These are phyloP conservation scores for Miniopterus natalensis DNA, from an alignment of 2,113 vertebrate genomes.

Conservation along the genomic window DNA sequence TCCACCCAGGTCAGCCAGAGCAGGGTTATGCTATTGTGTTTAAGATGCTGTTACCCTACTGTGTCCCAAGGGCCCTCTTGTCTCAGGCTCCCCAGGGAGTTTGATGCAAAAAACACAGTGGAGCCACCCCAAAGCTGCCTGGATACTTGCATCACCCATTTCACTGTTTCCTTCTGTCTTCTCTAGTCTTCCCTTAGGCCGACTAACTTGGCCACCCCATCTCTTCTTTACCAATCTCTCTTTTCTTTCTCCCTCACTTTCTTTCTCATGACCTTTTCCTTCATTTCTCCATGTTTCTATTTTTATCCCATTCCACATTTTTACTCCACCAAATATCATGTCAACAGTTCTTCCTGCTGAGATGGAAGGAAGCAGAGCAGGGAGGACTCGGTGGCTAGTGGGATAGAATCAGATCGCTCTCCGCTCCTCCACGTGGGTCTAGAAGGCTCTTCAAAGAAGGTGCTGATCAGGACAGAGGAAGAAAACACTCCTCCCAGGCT, in stretches of 20 bases:
- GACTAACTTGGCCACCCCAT: not conserved
- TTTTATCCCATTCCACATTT: not conserved
- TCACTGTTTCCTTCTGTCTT: not conserved
- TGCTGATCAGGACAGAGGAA: not conserved
- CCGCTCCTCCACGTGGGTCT: not conserved
- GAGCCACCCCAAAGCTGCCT: not conserved
- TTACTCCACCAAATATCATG: not conserved
- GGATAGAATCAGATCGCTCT: not conserved
- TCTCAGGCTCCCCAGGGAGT: not conserved
- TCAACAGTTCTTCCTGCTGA: not conserved
- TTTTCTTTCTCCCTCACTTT: not conserved
- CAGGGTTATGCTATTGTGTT: not conserved
- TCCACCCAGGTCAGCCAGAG: not conserved
- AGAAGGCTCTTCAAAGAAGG: not conserved
- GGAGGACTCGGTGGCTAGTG: not conserved
- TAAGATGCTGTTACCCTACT: not conserved
- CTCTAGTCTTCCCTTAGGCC: not conserved
- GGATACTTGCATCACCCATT: rapidly evolving
- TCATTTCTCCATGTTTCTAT: not conserved
- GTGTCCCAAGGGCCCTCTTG: not conserved
- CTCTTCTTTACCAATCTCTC: not conserved
- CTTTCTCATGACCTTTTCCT: not conserved
- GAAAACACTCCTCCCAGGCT: not conserved
- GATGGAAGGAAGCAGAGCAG: not conserved
- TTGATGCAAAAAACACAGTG: not conserved